Evolutionary conservation across 1,140 invertebrate genomes (phyloP), one percentile per base, ranked within the genome.

Genomic region (Sipha flava): DNA sequence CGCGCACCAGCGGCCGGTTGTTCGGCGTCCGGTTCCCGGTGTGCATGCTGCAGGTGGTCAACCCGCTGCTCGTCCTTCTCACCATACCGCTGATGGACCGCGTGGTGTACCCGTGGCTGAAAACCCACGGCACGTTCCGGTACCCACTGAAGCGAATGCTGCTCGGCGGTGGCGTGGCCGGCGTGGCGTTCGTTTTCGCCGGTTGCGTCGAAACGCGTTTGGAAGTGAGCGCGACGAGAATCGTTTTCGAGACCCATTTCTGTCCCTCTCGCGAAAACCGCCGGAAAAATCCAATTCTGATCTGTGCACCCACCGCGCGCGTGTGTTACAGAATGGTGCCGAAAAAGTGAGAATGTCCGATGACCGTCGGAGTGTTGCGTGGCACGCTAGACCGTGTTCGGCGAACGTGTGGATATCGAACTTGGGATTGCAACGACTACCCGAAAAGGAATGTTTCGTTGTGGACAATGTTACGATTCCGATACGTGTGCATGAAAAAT

Each of bases 81-180:
- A 89, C 96, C 40, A 96, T 98, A 82, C 96, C 96, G 1, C 64
- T 97, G 0, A 95, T 96, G 84, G 92, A 97, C 83, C 89, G 85
- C 52, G 29, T 87, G 2, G 81, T 94, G 23, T 94, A 94, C 85
- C 90, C 89, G 0, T 0, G 87, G 2, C 83, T 90, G 10, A 82
- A 81, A 0, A 88, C 87, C 0, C 73, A 77, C 12, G 26, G 26
- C 29, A 3, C 86, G 6, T 87, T 90, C 2, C 84, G 86, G 84
- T 88, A 87, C 1, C 93, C 93, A 0, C 84, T 96, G 31, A 91
- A 93, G 81, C 90, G 93, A 84, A 90, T 97, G 81, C 88, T 89
- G 0, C 86, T 89, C 59, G 97, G 97, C 23, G 95, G 95, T 12
- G 12, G 52, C 26, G 85, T 98, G 3, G 94, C 94, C 18, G 91